Evolutionary conservation across 2,113 vertebrate genomes (phyloP), one percentile per base, ranked within the genome.

Genomic region (Rhizomys pruinosus): DNA sequence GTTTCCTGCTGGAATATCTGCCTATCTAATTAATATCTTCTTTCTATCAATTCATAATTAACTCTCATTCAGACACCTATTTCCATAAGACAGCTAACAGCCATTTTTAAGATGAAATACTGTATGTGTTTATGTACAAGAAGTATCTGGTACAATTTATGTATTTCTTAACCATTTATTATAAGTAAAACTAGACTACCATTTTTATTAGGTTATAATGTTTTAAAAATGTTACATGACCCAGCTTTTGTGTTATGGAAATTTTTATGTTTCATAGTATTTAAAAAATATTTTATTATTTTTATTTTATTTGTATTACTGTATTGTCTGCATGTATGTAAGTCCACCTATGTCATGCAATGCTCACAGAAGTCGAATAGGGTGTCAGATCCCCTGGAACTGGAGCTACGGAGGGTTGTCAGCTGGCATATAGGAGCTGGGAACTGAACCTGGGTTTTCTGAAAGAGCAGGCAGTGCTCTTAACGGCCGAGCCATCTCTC

Each of bases 121-220:
- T 55, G 44, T 20, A 20, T 2, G 8, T 15, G 22, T 12, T 32
- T 34, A 44, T 0, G 39, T 13, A 44, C 39, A 44, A 13, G 44
- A 39, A 34, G 32, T 57, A 84, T 34, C 34, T 44, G 1, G 5
- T 6, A 44, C 74, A 79, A 0, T n/a, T 69, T 79, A 69, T 10
- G 7, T 29, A 81, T 27, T 95, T 92, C 87, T 89, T 86, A 80
- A 39, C n/a, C 69, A 94, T 27, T 90, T 32, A 81, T 61, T 37
- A 42, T 87, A n/a, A n/a, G 37, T 59, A 8, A 92, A 94, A 89
- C 32, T 44, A 88, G 64, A 34, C 11, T 80, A 72, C 44, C 34
- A 84, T 79, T 91, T 90, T 96, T 72, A 42, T 80, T 69, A 79
- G 42, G 7, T 78, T 85, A 32, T 20, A 74, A 52, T 57, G 32